Conservation (phyloP, 1,140 invertebrate genomes). For the Palaemon carinicauda region DNA sequence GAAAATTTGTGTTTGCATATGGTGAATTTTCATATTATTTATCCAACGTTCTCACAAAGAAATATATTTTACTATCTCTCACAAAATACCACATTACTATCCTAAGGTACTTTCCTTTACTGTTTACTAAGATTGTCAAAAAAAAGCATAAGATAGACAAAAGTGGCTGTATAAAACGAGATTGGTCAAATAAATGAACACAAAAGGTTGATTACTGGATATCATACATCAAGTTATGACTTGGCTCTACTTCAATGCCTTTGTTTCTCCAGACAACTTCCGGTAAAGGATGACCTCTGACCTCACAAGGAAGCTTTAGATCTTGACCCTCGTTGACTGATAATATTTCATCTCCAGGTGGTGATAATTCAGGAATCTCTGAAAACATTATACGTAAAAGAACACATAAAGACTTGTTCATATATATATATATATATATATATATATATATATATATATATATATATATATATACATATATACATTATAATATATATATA, state of each 20-base stretch:
- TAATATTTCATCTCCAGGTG: slow-evolving; percentile 29
- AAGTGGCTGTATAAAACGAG: too few species aligned
- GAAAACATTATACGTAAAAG: not conserved
- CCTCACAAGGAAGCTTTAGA: slow-evolving; percentile 64
- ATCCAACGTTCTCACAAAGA: too few species aligned
- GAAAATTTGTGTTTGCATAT: too few species aligned
- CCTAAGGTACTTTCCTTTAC: too few species aligned
- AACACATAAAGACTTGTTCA: not conserved
- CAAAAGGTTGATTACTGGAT: too few species aligned
- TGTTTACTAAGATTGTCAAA: too few species aligned
- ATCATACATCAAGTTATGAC: slow-evolving; percentile 13
- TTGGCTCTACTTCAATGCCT: slow-evolving; percentile 54
- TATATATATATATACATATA: not conserved
- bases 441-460: not conserved
- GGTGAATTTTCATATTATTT: too few species aligned
- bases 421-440: not conserved
- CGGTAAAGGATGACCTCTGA: slow-evolving; percentile 67
- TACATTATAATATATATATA: not conserved
- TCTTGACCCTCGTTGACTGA: slow-evolving; percentile 52
- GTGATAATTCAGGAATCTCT: slow-evolving; percentile 48
- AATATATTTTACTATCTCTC: too few species aligned
- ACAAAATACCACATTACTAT: too few species aligned
- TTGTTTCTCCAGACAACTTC: slow-evolving; percentile 64
- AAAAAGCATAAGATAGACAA: too few species aligned
- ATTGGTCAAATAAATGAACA: too few species aligned